Percentiles rank a stretch among this genome's conserved stretches.
Conservation (phyloP, 1,140 invertebrate species). For the Anoplophora glabripennis region DNA sequence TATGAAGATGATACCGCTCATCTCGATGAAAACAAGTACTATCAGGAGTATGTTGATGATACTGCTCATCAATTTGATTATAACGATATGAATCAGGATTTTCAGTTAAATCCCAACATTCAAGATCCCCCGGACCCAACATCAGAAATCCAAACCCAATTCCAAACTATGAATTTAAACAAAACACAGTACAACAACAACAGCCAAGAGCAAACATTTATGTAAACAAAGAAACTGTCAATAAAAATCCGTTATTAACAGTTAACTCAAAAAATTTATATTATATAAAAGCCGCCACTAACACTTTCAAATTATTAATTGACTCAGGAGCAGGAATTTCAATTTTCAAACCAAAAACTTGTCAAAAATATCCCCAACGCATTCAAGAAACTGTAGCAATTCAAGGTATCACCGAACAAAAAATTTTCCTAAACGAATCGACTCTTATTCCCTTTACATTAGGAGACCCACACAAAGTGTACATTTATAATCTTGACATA, state of each 20-base stretch:
- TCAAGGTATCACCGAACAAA: too few relatives aligned
- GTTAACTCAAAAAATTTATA: slow-evolving; percentile 21
- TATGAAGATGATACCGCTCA: too few relatives aligned
- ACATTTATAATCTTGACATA: too few relatives aligned
- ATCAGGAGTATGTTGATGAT: too few relatives aligned
- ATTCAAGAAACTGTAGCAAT: too few relatives aligned
- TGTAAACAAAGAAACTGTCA: too few relatives aligned
- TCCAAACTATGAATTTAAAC: neutral
- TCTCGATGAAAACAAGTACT: too few relatives aligned
- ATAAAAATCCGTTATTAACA: neutral
- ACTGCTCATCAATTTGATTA: neutral
- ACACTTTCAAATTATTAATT: slow-evolving; percentile 15
- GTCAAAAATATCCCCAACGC: too few relatives aligned
- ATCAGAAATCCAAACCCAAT: neutral
- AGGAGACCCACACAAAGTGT: too few relatives aligned
- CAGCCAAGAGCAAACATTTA: neutral
- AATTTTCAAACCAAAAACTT: slow-evolving; percentile 21
- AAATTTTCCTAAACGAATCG: too few relatives aligned
- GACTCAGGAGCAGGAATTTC: slow-evolving; percentile 19
- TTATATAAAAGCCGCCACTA: slow-evolving; percentile 16
- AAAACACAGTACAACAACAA: neutral
- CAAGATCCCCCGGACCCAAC: slow-evolving; percentile 4
- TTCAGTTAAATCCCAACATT: neutral
- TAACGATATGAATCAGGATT: slow-evolving; percentile 3
- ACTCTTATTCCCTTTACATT: too few relatives aligned